These are phyloP conservation scores for Ditula angustiorana DNA, from an alignment of 2,888 invertebrate genomes.

Conservation along the genomic window DNA sequence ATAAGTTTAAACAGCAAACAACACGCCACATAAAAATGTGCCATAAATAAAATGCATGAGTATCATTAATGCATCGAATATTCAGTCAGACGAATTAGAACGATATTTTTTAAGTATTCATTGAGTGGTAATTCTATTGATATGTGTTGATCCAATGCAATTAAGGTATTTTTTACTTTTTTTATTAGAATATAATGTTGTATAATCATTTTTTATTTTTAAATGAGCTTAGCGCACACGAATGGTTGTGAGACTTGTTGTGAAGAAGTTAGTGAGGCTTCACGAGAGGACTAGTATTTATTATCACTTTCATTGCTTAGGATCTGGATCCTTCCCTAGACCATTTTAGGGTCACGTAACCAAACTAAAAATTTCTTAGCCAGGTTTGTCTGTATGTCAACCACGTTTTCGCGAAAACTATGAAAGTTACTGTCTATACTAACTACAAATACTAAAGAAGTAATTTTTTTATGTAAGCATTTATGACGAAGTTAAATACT, in stretches of 20 bases:
- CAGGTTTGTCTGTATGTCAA: too few relatives aligned
- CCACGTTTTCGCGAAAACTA: too few relatives aligned
- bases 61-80: constrained; percentile 16
- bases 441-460: too few relatives aligned
- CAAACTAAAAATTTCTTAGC: too few relatives aligned
- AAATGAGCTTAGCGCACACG: constrained; percentile 21
- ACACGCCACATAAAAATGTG: constrained; percentile 17
- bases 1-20: constrained; percentile 43
- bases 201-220: constrained; percentile 5
- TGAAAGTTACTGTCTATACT: too few relatives aligned
- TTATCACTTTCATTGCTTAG: not conserved
- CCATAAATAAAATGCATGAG: too few relatives aligned
- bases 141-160: constrained; percentile 11
- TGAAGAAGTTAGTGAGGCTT: constrained; percentile 34
- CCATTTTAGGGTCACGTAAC: too few relatives aligned
- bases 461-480: too few relatives aligned
- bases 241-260: constrained; percentile 32
- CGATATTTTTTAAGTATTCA: constrained; percentile 20
- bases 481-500: too few relatives aligned
- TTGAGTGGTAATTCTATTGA: constrained; percentile 23
- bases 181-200: not conserved
- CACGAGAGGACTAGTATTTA: not conserved
- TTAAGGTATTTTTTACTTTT: constrained; percentile 28
- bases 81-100: constrained; percentile 20
- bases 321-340: not conserved